Percentiles rank a stretch among this genome's conserved stretches.
Conservation (phyloP, 2,113 vertebrate genomes). For the Rhinopomastus cyanomelas region DNA sequence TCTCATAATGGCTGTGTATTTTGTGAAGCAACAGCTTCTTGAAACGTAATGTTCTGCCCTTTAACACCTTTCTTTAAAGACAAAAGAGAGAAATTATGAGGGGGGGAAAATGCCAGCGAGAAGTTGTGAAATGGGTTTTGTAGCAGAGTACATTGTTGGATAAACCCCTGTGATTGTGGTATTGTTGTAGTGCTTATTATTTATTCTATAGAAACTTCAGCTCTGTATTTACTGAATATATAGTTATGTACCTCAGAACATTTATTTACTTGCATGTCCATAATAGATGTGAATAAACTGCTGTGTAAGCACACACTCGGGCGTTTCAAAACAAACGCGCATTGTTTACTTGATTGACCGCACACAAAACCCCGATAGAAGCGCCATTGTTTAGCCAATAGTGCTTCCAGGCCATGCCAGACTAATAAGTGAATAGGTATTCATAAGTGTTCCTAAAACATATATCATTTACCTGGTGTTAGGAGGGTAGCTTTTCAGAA, state of each 20-base stretch:
- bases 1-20: background rate
- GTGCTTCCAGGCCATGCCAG: slow-evolving; percentile 57
- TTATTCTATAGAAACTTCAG: slow-evolving; percentile 67
- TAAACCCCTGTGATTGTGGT: slow-evolving; percentile 57
- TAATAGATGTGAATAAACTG: slow-evolving; percentile 70
- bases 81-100: slow-evolving; percentile 32
- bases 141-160: slow-evolving; percentile 16
- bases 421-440: slow-evolving; percentile 70
- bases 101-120: background rate
- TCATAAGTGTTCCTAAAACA: slow-evolving; percentile 72
- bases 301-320: slow-evolving; percentile 55
- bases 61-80: slow-evolving; percentile 43
- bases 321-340: slow-evolving; percentile 23
- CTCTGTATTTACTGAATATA: slow-evolving; percentile 63
- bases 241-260: slow-evolving; percentile 69
- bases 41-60: slow-evolving; percentile 13
- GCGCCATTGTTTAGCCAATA: slow-evolving; percentile 64
- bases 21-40: slow-evolving; percentile 3
- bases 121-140: slow-evolving; percentile 40
- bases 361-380: slow-evolving; percentile 67
- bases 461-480: slow-evolving; percentile 73
- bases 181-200: slow-evolving; percentile 60
- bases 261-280: slow-evolving; percentile 72
- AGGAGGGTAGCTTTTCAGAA: slow-evolving; percentile 68
- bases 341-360: slow-evolving; percentile 73